Evolutionary conservation across 2,797 vertebrate genomes (phyloP).

Genomic region (Petrocephalus sullivani): DNA sequence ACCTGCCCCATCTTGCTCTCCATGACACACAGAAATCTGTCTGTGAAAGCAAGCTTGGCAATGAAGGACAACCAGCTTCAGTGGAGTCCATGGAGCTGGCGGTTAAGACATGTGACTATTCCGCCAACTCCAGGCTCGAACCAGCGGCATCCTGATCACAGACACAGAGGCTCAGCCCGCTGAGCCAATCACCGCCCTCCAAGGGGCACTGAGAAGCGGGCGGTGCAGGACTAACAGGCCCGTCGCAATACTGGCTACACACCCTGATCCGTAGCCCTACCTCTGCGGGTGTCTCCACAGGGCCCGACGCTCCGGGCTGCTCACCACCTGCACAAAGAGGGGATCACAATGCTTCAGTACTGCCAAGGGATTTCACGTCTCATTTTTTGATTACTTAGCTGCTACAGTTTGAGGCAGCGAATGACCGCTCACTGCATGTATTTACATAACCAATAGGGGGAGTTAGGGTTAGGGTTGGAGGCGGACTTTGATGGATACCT

Average conservation of each 20-base stretch:
- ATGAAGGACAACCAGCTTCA: background rate
- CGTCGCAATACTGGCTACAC: background rate
- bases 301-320: slow-evolving; percentile 22
- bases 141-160: background rate
- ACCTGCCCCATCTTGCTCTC: background rate
- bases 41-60: background rate
- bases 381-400: background rate
- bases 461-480: background rate
- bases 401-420: background rate
- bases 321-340: slow-evolving; percentile 38
- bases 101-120: background rate
- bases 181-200: background rate
- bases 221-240: background rate
- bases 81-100: background rate
- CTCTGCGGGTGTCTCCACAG: background rate
- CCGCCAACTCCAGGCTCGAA: background rate
- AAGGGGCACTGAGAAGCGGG: background rate
- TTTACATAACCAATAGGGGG: background rate
- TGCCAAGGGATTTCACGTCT: background rate
- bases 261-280: background rate
- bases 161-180: background rate
- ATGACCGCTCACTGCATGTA: background rate
- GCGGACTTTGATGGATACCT: slow-evolving; percentile 28
- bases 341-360: background rate
- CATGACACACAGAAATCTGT: background rate